Evolutionary conservation across 2,888 invertebrate genomes (phyloP), one percentile per base, ranked within the genome.

Genomic region (Sclerodermus sp.): DNA sequence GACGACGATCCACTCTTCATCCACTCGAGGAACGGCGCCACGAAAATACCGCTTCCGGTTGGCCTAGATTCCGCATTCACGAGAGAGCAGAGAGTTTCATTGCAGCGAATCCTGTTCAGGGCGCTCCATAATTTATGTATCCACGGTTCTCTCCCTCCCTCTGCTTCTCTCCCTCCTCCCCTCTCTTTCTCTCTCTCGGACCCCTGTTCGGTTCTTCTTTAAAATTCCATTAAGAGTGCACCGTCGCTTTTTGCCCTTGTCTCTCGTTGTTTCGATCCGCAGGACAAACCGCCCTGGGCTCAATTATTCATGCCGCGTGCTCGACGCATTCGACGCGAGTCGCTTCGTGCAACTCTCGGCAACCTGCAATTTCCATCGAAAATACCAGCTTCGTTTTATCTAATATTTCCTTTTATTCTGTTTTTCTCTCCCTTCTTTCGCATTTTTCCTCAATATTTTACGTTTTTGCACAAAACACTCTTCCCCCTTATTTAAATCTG

Each of bases 21-120:
- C 34, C 53, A 45, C 51, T 54, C 49, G 64, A 63, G 39, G 60
- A 57, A 59, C 59, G 50, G 52, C 49, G 49, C 51, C 57, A 64
- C 64, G 57, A 64, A 64, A 64, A 64, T 64, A 64, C 62, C 57
- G 55, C 64, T 64, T 64, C 64, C 64, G 64, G 64, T 64, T 64
- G 64, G 53, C 64, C 64, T 51, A 62, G 64, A 64, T 64, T 64
- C 60, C 57, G 57, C 59, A 59, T 64, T 23, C 23, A 23, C 23
- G 23, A 23, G 23, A 23, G 23, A 23, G 4, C 8, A 23, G 23
- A 23, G 8, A 23, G 23, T 23, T 23, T 23, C 23, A 23, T 8
- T 23, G 23, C 23, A 53, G 60, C 61, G 61, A 61, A 64, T 63
- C 64, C 55, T 61, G 63, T 63, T 64, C 56, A 61, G 58, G 61